These are phyloP conservation scores for Phengaris arion DNA, from an alignment of 2,888 invertebrate species.

Conservation along the genomic window DNA sequence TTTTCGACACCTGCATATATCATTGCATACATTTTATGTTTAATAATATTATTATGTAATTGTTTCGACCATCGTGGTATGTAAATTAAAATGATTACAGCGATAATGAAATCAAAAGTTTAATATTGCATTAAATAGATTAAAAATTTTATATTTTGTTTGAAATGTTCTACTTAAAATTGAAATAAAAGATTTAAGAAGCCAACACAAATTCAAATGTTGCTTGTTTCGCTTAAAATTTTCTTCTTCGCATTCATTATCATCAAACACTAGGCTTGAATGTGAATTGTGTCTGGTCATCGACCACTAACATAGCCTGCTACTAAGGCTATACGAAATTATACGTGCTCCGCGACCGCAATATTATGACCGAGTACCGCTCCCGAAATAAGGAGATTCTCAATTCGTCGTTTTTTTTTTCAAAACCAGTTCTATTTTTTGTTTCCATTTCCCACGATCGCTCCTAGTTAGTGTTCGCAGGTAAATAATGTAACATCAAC, in stretches of 20 bases:
- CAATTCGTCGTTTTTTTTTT: no score
- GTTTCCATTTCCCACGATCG: background rate
- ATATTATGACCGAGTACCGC: no score
- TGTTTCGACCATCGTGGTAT: background rate
- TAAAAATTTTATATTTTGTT: background rate
- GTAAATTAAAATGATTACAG: background rate
- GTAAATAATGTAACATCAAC: constrained; percentile 8
- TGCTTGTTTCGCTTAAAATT: background rate
- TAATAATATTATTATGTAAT: background rate
- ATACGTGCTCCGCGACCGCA: no score
- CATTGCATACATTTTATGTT: background rate
- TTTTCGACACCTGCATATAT: constrained; percentile 21
- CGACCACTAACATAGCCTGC: no score
- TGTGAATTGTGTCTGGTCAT: no score
- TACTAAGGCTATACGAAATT: no score
- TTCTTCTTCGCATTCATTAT: no score
- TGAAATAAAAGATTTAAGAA: background rate
- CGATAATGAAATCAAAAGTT: background rate
- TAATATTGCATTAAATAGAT: background rate
- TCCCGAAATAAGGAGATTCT: no score
- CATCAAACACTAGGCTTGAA: no score
- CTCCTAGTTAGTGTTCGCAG: background rate
- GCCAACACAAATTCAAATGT: background rate
- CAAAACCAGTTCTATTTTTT: background rate
- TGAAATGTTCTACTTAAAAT: background rate